Evolutionary conservation across 2,888 invertebrate genomes (phyloP), one percentile per base, ranked within the genome.

Genomic region (Cantharis nigra): DNA sequence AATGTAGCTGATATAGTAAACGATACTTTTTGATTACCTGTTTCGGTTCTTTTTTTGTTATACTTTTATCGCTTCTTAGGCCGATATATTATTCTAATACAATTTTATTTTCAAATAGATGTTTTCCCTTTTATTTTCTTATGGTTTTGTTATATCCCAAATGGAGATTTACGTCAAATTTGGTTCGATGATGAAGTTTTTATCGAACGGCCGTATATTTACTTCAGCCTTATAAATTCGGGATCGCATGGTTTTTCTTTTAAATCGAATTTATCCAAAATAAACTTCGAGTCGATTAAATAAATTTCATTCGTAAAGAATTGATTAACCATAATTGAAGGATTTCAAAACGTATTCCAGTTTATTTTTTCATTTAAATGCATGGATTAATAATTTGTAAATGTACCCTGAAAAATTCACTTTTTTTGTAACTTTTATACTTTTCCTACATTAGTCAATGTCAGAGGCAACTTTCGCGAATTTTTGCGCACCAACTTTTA

Each of bases 151-250:
- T 62, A 13, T 65, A 20, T 26, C 23, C 49, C 69, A 20, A 62
- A 18, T 73, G 69, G 30, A 73, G 49, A 73, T 73, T 73, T 69
- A 69, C 69, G 69, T 69, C 69, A 69, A 20, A 62, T 30, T 65
- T 64, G 16, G 33, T 72, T 49, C 49, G 49, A 13, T 49, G 49
- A 49, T 49, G 49, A 49, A 49, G 49, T 49, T 49, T 49, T 49
- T 49, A 49, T 49, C 49, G 49, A 49, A 49, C 49, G 49, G n/a
- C n/a, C 49, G 49, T 49, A 49, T 49, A n/a, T 49, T 49, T 49
- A 49, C 49, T 49, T 49, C n/a, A n/a, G 9, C 49, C 49, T 49
- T 49, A 49, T 49, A 49, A 49, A 49, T 49, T 49, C 49, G 49
- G 49, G n/a, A 2, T 49, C n/a, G 49, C 49, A 49, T 49, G 49